Conservation (phyloP, 1,140 invertebrate genomes). For the Thaumatotibia leucotreta region DNA sequence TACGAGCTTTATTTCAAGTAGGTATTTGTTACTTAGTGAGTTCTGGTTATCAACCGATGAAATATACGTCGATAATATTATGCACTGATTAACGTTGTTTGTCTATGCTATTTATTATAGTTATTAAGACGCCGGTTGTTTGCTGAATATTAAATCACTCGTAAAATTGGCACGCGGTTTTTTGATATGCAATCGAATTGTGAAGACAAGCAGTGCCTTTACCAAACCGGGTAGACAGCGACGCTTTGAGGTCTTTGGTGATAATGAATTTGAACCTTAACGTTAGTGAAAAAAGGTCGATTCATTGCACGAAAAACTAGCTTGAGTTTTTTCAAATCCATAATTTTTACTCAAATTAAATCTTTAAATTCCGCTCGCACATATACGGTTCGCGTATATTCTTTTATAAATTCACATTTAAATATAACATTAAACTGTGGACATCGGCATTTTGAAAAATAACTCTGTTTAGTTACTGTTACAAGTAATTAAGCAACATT, state of each 20-base stretch:
- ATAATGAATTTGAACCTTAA: neutral
- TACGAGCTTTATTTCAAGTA: too few relatives aligned
- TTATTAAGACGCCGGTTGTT: constrained; percentile 7
- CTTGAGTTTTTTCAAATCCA: neutral
- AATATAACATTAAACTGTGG: neutral
- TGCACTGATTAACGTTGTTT: too few relatives aligned
- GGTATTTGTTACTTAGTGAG: too few relatives aligned
- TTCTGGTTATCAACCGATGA: too few relatives aligned
- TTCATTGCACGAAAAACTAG: neutral
- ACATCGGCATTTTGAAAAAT: neutral
- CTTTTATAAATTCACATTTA: neutral
- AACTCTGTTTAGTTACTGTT: too few relatives aligned
- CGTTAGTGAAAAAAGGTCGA: neutral
- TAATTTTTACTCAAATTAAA: neutral
- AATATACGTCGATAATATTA: too few relatives aligned
- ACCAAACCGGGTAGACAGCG: neutral
- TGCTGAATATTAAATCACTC: neutral
- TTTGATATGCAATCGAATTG: constrained; percentile 5
- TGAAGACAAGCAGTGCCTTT: constrained; percentile 11
- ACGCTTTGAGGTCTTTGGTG: neutral
- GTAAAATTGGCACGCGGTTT: neutral
- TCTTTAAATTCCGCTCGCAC: neutral
- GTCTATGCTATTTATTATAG: too few relatives aligned
- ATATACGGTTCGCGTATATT: neutral
- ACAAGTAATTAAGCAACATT: too few relatives aligned